Base-by-base conservation (phyloP, 1,140 invertebrate genomes). In the Eueides isabella region DNA sequence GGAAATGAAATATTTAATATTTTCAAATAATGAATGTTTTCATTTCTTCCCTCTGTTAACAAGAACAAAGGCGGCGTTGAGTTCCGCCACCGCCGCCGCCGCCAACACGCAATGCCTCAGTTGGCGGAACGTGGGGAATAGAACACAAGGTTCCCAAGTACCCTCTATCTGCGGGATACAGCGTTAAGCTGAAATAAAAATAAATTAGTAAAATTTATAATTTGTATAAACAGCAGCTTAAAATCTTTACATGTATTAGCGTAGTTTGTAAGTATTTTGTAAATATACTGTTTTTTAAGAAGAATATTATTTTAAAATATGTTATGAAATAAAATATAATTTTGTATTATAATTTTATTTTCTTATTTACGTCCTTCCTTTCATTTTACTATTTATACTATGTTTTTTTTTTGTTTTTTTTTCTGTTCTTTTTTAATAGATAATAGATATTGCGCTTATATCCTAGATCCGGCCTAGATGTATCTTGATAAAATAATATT, bases 251-350 rank as follows among this genome's bases (percentile, higher is more conserved):
- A 7, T 31, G 12, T 55, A 55, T 23, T 23, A 55, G 48, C 48
- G 23, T 55, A 55, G 48, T 23, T 55, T 55, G 48, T 55, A 26
- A 55, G 48, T 55, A 5, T 2, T 55, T 23, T 26, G 48, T 55
- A 55, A 55, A 55, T 55, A 55, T 55, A 11, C 48, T 55, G 9
- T 48, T 48, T 48, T 48, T 55, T 26, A 55, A 55, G 11, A 19
- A 44, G n/a, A 44, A 55, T 55, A 55, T 55, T 26, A 23, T 55
- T 23, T 23, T 12, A 4, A 23, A 55, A 23, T 55, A 55, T 55
- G 48, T 55, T 55, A 55, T 55, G 7, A 26, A 12, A 55, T 55
- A 55, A 55, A 55, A 55, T 55, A 55, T 55, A 55, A 55, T 55
- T 55, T 55, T 55, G 11, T 55, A 26, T 26, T 55, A 23, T 55